Evolutionary conservation across 2,888 invertebrate species (phyloP).

Genomic region (Epinotia nisella): DNA sequence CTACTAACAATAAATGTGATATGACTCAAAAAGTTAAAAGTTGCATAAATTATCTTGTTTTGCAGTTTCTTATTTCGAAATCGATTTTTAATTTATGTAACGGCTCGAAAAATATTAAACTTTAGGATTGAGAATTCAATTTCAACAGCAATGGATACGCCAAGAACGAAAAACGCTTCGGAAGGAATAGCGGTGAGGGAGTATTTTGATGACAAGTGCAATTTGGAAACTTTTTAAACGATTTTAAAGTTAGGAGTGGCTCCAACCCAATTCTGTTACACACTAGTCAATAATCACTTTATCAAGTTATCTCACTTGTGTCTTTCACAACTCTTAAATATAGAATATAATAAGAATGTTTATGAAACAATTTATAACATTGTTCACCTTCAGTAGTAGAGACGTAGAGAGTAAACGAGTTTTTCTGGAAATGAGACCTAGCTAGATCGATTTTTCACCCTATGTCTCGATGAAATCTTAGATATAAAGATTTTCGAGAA

Average conservation of each 20-base stretch:
- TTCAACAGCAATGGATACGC: slow-evolving; percentile 63
- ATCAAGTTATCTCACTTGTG: too few relatives aligned
- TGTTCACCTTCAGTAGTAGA: too few relatives aligned
- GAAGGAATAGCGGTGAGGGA: slow-evolving; percentile 79
- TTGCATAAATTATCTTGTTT: slow-evolving; percentile 39
- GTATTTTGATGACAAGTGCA: slow-evolving; percentile 16
- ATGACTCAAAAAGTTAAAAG: slow-evolving; percentile 41
- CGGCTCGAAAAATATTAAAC: background rate
- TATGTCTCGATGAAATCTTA: too few relatives aligned
- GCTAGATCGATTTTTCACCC: too few relatives aligned
- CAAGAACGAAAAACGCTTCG: slow-evolving; percentile 75
- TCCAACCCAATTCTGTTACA: background rate
- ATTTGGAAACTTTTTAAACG: slow-evolving; percentile 4
- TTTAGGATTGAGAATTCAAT: background rate
- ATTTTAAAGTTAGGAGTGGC: slow-evolving; percentile 1
- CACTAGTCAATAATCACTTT: background rate
- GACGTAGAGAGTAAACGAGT: too few relatives aligned
- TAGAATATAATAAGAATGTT: too few relatives aligned
- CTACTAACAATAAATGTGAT: slow-evolving; percentile 7
- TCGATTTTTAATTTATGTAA: slow-evolving; percentile 19
- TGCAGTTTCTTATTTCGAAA: slow-evolving; percentile 20
- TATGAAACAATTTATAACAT: too few relatives aligned
- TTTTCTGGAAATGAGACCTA: too few relatives aligned
- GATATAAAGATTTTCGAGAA: too few relatives aligned
- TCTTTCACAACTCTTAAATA: too few relatives aligned